phyloP scores from a whole-genome alignment of 2,113 vertebrate genomes.

The Lathamus discolor region DNA sequence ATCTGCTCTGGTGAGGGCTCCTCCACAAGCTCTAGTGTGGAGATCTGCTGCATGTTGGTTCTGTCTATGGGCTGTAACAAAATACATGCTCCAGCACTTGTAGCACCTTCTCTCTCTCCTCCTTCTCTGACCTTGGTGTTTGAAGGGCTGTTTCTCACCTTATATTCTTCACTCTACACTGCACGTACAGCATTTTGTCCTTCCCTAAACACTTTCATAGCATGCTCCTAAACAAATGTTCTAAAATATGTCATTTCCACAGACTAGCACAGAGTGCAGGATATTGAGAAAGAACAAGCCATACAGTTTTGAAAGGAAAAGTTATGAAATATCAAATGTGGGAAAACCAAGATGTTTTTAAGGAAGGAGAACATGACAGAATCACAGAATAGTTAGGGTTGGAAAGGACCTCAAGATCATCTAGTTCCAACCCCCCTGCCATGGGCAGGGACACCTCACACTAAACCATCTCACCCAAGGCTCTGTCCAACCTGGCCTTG shows the following conservation, averaged over 20 bases:
- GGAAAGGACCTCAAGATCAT: no score
- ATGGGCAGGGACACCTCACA: no score
- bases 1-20: background rate
- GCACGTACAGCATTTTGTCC: background rate
- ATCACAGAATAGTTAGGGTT: no score
- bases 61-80: background rate
- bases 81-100: background rate
- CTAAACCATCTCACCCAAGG: no score
- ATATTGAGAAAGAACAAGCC: background rate
- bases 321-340: background rate
- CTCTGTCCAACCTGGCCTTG: no score
- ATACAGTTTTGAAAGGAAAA: background rate
- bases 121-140: background rate
- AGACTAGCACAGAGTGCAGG: background rate
- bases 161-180: background rate
- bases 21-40: background rate
- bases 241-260: background rate
- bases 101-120: background rate
- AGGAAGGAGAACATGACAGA: background rate
- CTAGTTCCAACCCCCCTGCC: no score
- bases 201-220: background rate
- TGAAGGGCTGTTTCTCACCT: background rate
- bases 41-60: background rate
- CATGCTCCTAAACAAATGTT: background rate
- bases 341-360: background rate